Evolutionary conservation across 1,140 invertebrate species (phyloP), one percentile per base, ranked within the genome.

Genomic region (Drosophila rhopaloa): DNA sequence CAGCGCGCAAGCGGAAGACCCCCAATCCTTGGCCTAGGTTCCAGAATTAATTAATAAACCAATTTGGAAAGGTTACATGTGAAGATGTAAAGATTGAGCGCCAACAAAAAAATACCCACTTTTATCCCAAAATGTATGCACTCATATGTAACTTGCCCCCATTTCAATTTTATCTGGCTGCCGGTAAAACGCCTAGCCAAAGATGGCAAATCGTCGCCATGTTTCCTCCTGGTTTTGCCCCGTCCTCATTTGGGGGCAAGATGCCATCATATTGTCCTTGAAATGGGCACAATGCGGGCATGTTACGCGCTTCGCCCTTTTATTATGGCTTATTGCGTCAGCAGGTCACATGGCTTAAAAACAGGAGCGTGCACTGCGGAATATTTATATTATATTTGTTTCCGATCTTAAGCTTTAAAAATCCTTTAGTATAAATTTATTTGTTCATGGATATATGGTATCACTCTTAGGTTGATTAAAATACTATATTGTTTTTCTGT

Each of bases 281-380:
- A 79, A 86, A 59, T 46, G 66, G 46, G 40, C 60, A 74, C 76
- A 88, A 76, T 83, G 83, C 67, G 79, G 63, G 57, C 44, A 61
- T 62, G 63, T 77, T 57, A 77, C 72, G 54, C 61, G 61, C 24
- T 59, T 67, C 38, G 72, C 40, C 62, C 76, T 79, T 76, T 86
- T 82, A 72, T 73, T 83, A 70, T 79, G 71, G 76, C 70, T 88
- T 86, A 88, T 86, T 86, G 75, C 83, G 83, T 86, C 83, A 85
- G 74, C 68, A 29, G 43, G 37, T 19, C 37, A 35, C 32, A 6
- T 32, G 7, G 48, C 27, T 35, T 2, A 5, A 9, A 19, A 19
- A 14, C 14, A 44, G 38, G 24, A 27, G 24, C 14, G 6, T 47
- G 46, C 35, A 70, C 51, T 24, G 27, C 5, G 4, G 11, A 35